A percentile compares a stretch with the other conserved stretches of the same genome.
Conservation (phyloP, 2,113 vertebrate genomes). For the Pleuronectes platessa region DNA sequence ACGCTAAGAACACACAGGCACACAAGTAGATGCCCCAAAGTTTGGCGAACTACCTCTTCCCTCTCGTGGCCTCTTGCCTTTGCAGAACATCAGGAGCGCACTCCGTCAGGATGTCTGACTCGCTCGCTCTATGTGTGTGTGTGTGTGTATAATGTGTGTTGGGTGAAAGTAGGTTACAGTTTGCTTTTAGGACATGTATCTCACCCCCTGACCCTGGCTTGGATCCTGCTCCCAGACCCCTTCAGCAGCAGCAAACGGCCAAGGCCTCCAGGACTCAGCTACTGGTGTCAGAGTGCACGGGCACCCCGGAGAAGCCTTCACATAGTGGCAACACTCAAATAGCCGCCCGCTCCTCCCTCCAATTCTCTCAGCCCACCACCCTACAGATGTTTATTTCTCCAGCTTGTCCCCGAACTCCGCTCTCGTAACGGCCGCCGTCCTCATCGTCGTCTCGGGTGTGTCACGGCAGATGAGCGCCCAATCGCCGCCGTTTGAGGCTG, state of each 20-base stretch:
- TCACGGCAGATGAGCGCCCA: slow-evolving; percentile 20
- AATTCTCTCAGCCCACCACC: slow-evolving; percentile 15
- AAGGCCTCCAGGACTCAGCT: slow-evolving; percentile 63
- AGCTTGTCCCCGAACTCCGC: slow-evolving; percentile 43
- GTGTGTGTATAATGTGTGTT: slow-evolving; percentile 1
- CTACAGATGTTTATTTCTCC: slow-evolving; percentile 41
- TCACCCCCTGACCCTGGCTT: slow-evolving; percentile 75
- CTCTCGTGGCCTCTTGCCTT: slow-evolving; percentile 75
- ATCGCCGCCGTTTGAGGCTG: slow-evolving; percentile 19
- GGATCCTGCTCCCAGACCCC: slow-evolving; percentile 70
- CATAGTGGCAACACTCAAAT: slow-evolving; percentile 72
- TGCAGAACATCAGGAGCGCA: slow-evolving; percentile 40
- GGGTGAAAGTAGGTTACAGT: slow-evolving; percentile 79
- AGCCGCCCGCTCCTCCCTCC: slow-evolving; percentile 16
- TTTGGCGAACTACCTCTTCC: slow-evolving; percentile 54
- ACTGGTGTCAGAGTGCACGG: slow-evolving; percentile 76
- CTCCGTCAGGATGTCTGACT: slow-evolving; percentile 43
- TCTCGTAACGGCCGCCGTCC: slow-evolving; percentile 4
- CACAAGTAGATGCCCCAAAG: slow-evolving; percentile 53
- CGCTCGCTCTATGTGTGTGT: neutral
- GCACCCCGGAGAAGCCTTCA: slow-evolving; percentile 77
- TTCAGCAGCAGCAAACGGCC: slow-evolving; percentile 53
- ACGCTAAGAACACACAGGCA: slow-evolving; percentile 37
- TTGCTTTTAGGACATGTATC: slow-evolving; percentile 81
- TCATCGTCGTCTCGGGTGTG: slow-evolving; percentile 9